Evolutionary conservation across 2,113 vertebrate genomes (phyloP), one percentile per base, ranked within the genome.

Genomic region (Protobothrops flavoviridis): DNA sequence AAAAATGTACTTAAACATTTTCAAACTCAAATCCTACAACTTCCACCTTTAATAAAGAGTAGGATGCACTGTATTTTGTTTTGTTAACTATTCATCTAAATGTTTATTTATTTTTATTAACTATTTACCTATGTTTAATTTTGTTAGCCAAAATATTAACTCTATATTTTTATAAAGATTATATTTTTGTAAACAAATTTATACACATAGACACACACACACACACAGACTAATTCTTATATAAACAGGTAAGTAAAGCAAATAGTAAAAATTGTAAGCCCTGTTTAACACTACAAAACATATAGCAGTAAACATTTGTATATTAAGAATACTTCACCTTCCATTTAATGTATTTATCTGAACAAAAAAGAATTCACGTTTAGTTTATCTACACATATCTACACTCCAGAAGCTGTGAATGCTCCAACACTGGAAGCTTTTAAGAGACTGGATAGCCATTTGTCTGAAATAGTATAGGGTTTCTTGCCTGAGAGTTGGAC

Each of bases 41-140:
- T 96, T 95, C 91, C 33, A 88, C n/a, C 85, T 39, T 92, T 94
- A 92, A 0, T 0, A 24, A 96, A 93, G 0, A 20, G 9, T 90
- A 94, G 89, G 33, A 96, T 86, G 12, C 55, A 33, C 17, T 81
- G 17, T 21, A 93, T 5, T 52, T 91, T 57, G 93, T 95, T 93
- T 74, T 89, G 81, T 92, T 95, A 91, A 93, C 56, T 91, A 59
- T 69, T 94, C 96, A 95, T 10, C 85, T 93, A 95, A 95, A 94
- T 96, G n/a, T 64, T 69, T 69, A n/a, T n/a, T 69, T n/a, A 95
- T 53, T 56, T 94, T 95, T 94, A 20, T 81, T 39, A 39, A 81
- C 17, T 81, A 39, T 39, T 39, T 39, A 74, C 12, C 11, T 69
- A n/a, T 92, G 55, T 0, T 57, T 86, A 91, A 87, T 94, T 52